Base-by-base conservation (phyloP, 2,888 invertebrate genomes). In the Erebia epiphron region DNA sequence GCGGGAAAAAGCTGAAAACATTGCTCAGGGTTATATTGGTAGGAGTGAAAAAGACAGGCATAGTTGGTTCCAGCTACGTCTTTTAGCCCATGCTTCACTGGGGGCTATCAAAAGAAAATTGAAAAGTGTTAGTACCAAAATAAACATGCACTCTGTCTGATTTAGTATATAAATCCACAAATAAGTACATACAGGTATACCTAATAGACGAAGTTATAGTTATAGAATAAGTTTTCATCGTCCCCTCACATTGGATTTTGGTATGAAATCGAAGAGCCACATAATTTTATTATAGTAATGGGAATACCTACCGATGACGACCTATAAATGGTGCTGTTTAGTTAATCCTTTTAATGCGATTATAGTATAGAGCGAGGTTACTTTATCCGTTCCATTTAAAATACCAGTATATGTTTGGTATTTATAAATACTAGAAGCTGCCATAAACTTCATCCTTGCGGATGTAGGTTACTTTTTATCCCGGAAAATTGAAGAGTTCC, bases 41-140 rank as follows among this genome's bases (percentile, higher is more conserved):
- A 76, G 49, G 88, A 75, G 82, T 71, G 81, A 91, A 78, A 76
- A 82, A 79, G 91, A 89, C 67, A 70, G 71, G 58, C 69, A 71
- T 73, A 81, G 81, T 77, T 75, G n/a, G 3, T 21, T 57, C 73
- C 70, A 66, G 75, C 79, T 74, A 69, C 75, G 68, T 74, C 78
- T 77, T 50, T 73, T 75, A 75, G 70, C 72, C 75, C 80, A 83
- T 82, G 82, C 83, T 82, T 76, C 78, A 80, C 78, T 79, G 75
- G 77, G 77, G 79, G 81, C 79, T 80, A 82, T 82, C 81, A 83
- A 82, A 89, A 86, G 86, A 85, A 89, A 90, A 88, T 85, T 82
- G 78, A 78, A 87, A 86, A 84, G 87, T 89, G 84, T 83, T 83
- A 75, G 85, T 84, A 88, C 87, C 85, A 90, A 91, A 91, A 91